Evolutionary conservation across 2,888 invertebrate genomes (phyloP).

Genomic region (Erannis defoliaria): DNA sequence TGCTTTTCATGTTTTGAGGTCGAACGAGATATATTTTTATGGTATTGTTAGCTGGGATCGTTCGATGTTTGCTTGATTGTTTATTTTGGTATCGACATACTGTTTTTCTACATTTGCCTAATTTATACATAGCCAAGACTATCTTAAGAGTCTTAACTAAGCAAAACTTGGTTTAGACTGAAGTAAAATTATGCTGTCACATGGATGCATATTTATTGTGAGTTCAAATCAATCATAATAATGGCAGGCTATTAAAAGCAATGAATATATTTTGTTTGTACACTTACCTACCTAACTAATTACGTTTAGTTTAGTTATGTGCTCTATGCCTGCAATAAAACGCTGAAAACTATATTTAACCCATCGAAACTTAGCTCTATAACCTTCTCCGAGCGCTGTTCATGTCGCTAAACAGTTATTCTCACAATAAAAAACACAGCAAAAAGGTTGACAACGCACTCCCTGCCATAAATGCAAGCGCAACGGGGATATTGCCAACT

Average conservation of each 20-base stretch:
- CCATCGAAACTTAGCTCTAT: conserved; percentile 33
- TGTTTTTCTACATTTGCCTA: not conserved
- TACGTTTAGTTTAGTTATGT: not conserved
- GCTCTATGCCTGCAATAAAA: not conserved
- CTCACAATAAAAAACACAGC: conserved; percentile 66
- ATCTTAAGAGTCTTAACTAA: too few species aligned
- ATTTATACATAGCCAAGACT: not conserved
- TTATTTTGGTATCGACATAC: conserved; percentile 13
- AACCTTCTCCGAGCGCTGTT: conserved; percentile 49
- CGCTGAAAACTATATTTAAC: conserved; percentile 6
- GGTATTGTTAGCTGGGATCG: not conserved
- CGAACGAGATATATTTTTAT: conserved; percentile 1
- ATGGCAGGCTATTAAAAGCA: not conserved
- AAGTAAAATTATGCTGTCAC: not conserved
- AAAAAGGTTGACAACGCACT: conserved; percentile 80
- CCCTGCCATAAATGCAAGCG: conserved; percentile 84
- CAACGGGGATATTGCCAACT: conserved; percentile 75
- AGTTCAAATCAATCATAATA: not conserved
- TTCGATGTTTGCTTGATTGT: conserved; percentile 9
- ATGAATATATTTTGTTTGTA: not conserved
- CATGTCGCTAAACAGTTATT: conserved; percentile 62
- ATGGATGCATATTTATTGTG: not conserved
- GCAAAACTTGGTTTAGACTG: not conserved
- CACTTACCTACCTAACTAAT: not conserved
- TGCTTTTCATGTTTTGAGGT: conserved; percentile 18